These are phyloP conservation scores for Coccyzus lansbergi DNA, from an alignment of 2,797 vertebrate genomes.

Conservation along the genomic window DNA sequence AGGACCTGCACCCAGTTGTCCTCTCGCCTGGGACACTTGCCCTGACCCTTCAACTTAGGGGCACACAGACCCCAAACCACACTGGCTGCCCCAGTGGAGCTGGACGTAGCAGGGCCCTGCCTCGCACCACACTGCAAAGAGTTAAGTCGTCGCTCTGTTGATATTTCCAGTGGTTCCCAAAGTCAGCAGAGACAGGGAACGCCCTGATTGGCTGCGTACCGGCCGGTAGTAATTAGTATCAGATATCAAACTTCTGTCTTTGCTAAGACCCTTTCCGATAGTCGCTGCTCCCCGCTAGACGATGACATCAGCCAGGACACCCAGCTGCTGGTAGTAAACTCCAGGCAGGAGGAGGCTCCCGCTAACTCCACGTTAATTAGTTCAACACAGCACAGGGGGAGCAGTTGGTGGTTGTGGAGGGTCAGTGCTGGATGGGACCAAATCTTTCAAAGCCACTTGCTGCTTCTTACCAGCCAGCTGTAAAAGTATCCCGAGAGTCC, in stretches of 20 bases:
- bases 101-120: accelerated
- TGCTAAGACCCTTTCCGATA: conserved; percentile 76
- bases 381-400: conserved; percentile 77
- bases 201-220: conserved; percentile 76
- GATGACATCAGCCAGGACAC: conserved; percentile 84
- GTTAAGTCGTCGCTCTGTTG: conserved; percentile 61
- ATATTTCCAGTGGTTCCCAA: conserved; percentile 28
- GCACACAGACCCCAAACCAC: accelerated
- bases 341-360: conserved; percentile 77
- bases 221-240: conserved; percentile 81
- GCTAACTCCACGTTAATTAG: conserved; percentile 73
- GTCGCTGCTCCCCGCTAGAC: conserved; percentile 78
- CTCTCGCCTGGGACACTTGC: accelerated
- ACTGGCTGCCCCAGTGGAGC: accelerated
- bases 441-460: conserved; percentile 73
- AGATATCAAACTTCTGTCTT: conserved; percentile 82
- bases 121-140: conserved; percentile 53
- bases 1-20: too few relatives aligned
- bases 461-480: conserved; percentile 61
- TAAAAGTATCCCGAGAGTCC: conserved; percentile 49
- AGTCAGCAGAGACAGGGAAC: conserved; percentile 33
- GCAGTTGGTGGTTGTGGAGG: conserved; percentile 78
- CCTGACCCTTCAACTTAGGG: accelerated
- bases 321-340: conserved; percentile 77
- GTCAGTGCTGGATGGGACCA: conserved; percentile 87